Percentiles rank a stretch among this genome's conserved stretches.
phyloP scores from a whole-genome alignment of 2,797 vertebrate species.

The Pygocentrus nattereri region DNA sequence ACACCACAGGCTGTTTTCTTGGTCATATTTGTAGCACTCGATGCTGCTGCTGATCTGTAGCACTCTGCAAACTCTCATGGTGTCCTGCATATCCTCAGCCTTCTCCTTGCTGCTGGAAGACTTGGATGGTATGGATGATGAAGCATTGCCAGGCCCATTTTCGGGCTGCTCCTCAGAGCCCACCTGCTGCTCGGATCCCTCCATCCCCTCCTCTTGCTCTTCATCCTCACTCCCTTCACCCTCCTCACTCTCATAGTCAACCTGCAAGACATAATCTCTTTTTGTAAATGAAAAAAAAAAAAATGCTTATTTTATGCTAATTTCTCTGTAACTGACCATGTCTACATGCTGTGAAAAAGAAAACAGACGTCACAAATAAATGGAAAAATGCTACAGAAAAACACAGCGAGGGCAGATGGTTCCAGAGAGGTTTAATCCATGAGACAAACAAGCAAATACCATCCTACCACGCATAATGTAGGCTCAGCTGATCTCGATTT shows the following conservation, averaged over 20 bases:
- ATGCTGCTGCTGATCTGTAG: constrained; percentile 75
- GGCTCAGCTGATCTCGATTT: too few relatives aligned
- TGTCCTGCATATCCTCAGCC: constrained; percentile 11
- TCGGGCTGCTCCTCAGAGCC: neutral
- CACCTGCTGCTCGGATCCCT: neutral
- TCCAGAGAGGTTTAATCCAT: too few relatives aligned
- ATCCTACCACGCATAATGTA: too few relatives aligned
- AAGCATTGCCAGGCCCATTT: neutral
- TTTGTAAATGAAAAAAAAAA: too few relatives aligned
- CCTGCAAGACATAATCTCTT: constrained; percentile 69
- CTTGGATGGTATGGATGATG: neutral
- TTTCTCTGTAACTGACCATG: too few relatives aligned
- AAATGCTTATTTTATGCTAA: too few relatives aligned
- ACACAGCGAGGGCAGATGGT: too few relatives aligned
- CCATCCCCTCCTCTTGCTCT: constrained; percentile 70
- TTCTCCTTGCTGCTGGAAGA: neutral
- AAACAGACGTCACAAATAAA: too few relatives aligned
- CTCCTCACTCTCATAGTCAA: constrained; percentile 95
- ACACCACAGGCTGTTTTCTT: constrained; percentile 86
- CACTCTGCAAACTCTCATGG: constrained; percentile 80
- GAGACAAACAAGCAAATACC: too few relatives aligned
- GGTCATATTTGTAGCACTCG: constrained; percentile 86
- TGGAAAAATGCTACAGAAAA: too few relatives aligned
- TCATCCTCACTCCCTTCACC: constrained; percentile 70
- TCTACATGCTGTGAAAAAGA: too few relatives aligned